A percentile compares a stretch with the other conserved stretches of the same genome.
Evolutionary conservation across 2,888 invertebrate genomes (phyloP).

Genomic region (Drosophila limbata): DNA sequence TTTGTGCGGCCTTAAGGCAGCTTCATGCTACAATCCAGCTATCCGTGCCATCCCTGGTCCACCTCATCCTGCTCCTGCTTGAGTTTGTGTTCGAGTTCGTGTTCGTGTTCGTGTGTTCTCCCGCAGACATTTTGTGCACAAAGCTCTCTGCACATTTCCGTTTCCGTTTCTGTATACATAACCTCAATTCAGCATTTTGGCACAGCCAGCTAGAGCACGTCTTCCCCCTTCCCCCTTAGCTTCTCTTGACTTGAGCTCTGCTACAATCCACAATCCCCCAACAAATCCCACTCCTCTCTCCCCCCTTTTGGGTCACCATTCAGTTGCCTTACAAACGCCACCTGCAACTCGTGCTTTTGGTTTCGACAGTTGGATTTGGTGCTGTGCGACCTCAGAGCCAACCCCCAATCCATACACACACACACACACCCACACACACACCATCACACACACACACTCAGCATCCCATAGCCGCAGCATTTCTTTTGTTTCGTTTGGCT

Average conservation of each 20-base stretch:
- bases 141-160: conserved; percentile 80
- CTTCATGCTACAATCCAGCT: conserved; percentile 54
- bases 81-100: background rate
- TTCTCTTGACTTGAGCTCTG: conserved; percentile 48
- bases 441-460: background rate
- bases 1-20: conserved; percentile 72
- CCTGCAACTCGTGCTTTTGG: conserved; percentile 82
- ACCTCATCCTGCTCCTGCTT: conserved; percentile 1
- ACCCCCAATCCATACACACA: conserved; percentile 48
- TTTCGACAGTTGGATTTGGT: conserved; percentile 83
- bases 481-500: conserved; percentile 74
- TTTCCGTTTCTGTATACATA: conserved; percentile 83
- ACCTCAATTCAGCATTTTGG: conserved; percentile 81
- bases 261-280: conserved; percentile 39
- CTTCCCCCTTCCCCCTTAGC: conserved; percentile 1
- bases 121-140: conserved; percentile 78
- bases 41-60: conserved; percentile 14
- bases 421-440: conserved; percentile 20
- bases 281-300: background rate
- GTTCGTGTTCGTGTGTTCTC: conserved; percentile 2
- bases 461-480: conserved; percentile 52
- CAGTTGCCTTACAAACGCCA: conserved; percentile 72
- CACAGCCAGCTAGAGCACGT: conserved; percentile 57
- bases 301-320: background rate
- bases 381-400: conserved; percentile 71